Evolutionary conservation across 2,888 invertebrate species (phyloP), one percentile per base, ranked within the genome.

Genomic region (Drosophila trichaetosa): DNA sequence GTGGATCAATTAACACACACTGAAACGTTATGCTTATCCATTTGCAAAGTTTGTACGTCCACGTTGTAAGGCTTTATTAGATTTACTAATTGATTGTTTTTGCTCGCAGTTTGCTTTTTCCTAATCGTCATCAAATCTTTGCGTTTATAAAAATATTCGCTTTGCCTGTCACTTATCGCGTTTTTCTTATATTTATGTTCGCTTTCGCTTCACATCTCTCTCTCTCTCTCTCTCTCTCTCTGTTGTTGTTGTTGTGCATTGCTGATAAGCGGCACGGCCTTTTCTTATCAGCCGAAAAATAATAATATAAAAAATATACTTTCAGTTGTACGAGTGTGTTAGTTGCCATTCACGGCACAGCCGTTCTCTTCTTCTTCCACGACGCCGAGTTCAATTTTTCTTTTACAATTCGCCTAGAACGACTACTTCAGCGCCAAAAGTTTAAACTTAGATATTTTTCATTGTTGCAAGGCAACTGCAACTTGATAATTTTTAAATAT

Each of bases 241-340:
- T n/a, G n/a, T n/a, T n/a, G n/a, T n/a, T n/a, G n/a, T n/a, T 83
- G 88, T 85, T 85, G 87, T 88, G 88, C 87, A 88, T 85, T 76
- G 82, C 88, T 86, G 85, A 85, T 85, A 85, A 88, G 88, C 60
- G 65, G 79, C 70, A 61, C 82, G 71, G 73, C 69, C 77, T 77
- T 65, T 74, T 78, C 86, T 88, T 88, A 86, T 86, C 88, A 82
- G 76, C 63, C 73, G 53, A 82, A 70, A 73, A 70, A 75, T 57
- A 68, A 75, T 65, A 75, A 77, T 68, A 73, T 57, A 71, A 64
- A 68, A 73, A 72, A 66, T 59, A 75, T 69, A 69, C 70, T 70
- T 71, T 58, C 65, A 66, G 49, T 42, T 48, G 21, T 10, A 24
- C 7, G 24, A 33, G 62, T 53, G 24, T 38, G 58, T 38, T 33